Base-by-base conservation (phyloP, 2,888 invertebrate genomes). In the Cerceris rybyensis region DNA sequence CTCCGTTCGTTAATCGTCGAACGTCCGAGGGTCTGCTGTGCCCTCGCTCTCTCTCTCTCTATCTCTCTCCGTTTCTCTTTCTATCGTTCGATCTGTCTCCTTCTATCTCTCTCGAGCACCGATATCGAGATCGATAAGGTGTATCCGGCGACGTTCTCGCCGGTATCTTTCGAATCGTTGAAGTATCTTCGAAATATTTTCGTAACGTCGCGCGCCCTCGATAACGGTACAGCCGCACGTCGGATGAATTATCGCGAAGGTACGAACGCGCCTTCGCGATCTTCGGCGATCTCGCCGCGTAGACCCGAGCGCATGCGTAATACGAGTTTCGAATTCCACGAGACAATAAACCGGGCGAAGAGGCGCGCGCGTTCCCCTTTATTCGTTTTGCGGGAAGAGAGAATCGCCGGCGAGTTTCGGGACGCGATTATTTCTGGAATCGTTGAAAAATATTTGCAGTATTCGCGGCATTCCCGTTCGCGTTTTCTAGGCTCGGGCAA, bases 1-100 rank as follows among this genome's bases (percentile, higher is more conserved):
- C 69, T 59, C 78, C 77, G 85, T 82, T 82, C 80, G 84, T 84
- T 84, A 84, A 84, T 84, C 84, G 84, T 69, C 82, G 81, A 75
- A 77, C 83, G 80, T 80, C 70, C 72, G 57, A 73, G 61, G 63
- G 74, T 69, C 74, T 59, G 9, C 46, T 49, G 59, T 70, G 54
- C 70, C 71, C 59, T 55, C 70, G 43, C 54, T 54, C 59, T 39
- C 71, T 41, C 59, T 28, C 39, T 17, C 42, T 28, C 43, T 42
- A 7, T 11, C 14, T 42, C 43, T 39, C 42, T 14, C 4, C 16
- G 42, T 9, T 42, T 59, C 59, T 42, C n/a, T 42, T 43, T 42
- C 59, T n/a, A 7, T 54, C 70, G 9, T 43, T 39, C 68, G 8
- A 58, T 58, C 68, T 17, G 43, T 42, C 60, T 60, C 50, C 1